Conservation (phyloP, 1,140 invertebrate species). For the Holcopasites calliopsidis region DNA sequence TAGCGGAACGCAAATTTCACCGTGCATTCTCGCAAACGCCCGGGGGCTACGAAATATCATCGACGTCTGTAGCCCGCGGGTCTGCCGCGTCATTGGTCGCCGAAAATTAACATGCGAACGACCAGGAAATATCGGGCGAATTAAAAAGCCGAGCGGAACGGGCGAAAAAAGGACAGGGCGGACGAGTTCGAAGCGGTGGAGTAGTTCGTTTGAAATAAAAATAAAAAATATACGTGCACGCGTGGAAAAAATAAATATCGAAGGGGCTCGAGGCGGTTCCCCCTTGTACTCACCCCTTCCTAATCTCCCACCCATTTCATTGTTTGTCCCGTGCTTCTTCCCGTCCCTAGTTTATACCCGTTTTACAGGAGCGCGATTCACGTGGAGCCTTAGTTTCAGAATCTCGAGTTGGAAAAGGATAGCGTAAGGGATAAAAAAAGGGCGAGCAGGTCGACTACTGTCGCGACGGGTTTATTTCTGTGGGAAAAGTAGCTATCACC, state of each 20-base stretch:
- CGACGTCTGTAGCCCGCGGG: constrained; percentile 72
- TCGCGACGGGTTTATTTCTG: neutral
- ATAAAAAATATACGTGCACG: no score
- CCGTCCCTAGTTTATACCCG: no score
- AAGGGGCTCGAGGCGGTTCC: no score
- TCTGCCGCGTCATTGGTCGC: constrained; percentile 68
- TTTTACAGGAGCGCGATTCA: no score
- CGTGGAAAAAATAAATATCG: no score
- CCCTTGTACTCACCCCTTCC: no score
- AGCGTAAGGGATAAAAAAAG: neutral
- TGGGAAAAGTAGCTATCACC: neutral
- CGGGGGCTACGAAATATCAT: constrained; percentile 68
- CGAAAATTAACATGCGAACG: constrained; percentile 77
- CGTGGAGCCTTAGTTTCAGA: no score
- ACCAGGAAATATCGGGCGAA: constrained; percentile 73
- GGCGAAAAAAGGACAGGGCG: constrained; percentile 23
- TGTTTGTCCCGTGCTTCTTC: constrained; percentile 51
- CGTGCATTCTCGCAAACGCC: constrained; percentile 30
- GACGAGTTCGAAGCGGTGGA: neutral
- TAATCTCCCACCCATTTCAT: no score
- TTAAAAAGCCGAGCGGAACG: constrained; percentile 46
- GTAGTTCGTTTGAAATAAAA: no score
- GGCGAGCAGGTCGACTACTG: neutral
- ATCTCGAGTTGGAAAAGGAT: no score
- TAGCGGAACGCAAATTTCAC: no score